These are phyloP conservation scores for Gambusia affinis DNA, from an alignment of 2,113 vertebrate genomes.

Conservation along the genomic window DNA sequence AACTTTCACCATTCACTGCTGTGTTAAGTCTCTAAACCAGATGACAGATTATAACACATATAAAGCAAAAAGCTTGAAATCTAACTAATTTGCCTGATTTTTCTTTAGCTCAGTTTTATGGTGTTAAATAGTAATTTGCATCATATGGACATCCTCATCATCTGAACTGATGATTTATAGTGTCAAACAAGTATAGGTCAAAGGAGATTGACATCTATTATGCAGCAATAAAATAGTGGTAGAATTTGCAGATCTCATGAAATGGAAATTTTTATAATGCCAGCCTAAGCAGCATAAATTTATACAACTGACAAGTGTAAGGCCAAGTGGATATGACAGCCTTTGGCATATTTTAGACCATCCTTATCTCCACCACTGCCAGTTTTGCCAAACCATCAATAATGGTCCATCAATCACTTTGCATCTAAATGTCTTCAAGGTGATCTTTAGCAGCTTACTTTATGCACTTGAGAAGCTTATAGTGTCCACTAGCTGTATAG, in stretches of 20 bases:
- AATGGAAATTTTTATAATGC: constrained; percentile 64
- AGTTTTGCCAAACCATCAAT: constrained; percentile 51
- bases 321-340: constrained; percentile 64
- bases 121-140: background rate
- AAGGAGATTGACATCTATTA: constrained; percentile 12
- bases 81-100: background rate
- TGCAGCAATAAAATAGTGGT: constrained; percentile 26
- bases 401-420: constrained; percentile 40
- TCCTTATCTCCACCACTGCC: constrained; percentile 64
- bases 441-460: constrained; percentile 52
- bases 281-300: constrained; percentile 61
- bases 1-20: too few species aligned
- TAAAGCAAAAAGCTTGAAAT: background rate
- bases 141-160: background rate
- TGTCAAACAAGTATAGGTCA: constrained; percentile 10
- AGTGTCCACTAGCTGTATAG: constrained; percentile 3
- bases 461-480: constrained; percentile 36
- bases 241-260: constrained; percentile 39
- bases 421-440: constrained; percentile 58
- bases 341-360: constrained; percentile 50
- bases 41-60: background rate
- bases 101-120: background rate
- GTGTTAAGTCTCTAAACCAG: background rate
- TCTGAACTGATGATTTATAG: background rate
- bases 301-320: constrained; percentile 50